Evolutionary conservation across 2,797 vertebrate genomes (phyloP), one percentile per base, ranked within the genome.

Genomic region (Xenentodon cancila): DNA sequence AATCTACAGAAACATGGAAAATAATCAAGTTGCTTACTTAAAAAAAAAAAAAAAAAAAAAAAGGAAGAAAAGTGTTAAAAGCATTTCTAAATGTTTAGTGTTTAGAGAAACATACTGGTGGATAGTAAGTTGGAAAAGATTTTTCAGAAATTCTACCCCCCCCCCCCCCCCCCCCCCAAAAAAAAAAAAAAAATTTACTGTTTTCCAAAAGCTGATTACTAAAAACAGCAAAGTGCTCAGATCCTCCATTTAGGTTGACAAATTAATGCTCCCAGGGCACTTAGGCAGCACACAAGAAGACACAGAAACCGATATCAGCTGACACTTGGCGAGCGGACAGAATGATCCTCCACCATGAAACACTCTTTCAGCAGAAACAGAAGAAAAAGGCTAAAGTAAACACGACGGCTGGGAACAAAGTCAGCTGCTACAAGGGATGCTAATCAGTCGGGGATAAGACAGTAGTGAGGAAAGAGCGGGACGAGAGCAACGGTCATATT

Each of bases 281-380:
- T 30, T 60, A 57, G 32, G 64, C 52, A 57, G 48, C 46, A 59
- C 16, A 71, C 32, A 20, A 44, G 47, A 42, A 58, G 40, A 67
- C 50, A 27, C 20, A 64, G 18, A 70, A 64, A 37, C 53, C 53
- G 68, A 77, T 59, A 64, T 67, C 70, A 77, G 49, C 58, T 60
- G 53, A 67, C 45, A 71, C 54, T 56, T 13, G 20, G 53, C 50
- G 62, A 74, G 58, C 44, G 27, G 37, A 64, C 43, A 76, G 68
- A 67, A 61, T 52, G 53, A 80, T 70, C 75, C 71, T 65, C 64
- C 71, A 79, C 77, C 62, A 71, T 56, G 16, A 80, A 71, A 72
- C 57, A 76, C 48, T 53, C 62, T 55, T 51, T 66, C 17, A 77
- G 60, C 62, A 76, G 50, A 60, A 56, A 74, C 6, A 67, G 67